These are phyloP conservation scores for Geopemphigus sp. DNA, from an alignment of 1,140 invertebrate species.

Conservation along the genomic window DNA sequence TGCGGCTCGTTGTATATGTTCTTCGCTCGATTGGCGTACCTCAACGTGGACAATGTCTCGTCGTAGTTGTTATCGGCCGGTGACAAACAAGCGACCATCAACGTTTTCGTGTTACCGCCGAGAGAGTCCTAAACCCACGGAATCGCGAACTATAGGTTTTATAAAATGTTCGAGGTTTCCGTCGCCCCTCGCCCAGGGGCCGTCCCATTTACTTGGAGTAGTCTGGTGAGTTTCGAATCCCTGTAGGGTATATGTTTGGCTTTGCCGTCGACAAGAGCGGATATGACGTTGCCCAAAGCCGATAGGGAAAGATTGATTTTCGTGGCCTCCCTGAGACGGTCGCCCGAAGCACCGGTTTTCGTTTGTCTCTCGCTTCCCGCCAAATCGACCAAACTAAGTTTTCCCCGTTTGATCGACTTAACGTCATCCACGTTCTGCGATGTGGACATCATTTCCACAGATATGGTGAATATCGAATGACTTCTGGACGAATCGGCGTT, in stretches of 20 bases:
- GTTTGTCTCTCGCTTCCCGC: conserved; percentile 84
- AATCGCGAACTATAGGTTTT: not conserved
- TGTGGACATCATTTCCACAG: conserved; percentile 73
- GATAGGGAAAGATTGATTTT: conserved; percentile 94
- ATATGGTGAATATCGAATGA: conserved; percentile 90
- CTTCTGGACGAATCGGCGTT: conserved; percentile 81
- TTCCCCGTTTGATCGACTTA: conserved; percentile 69
- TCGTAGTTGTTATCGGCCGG: conserved; percentile 87
- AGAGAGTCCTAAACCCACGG: conserved; percentile 72
- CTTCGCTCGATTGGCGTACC: conserved; percentile 87
- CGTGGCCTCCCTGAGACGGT: conserved; percentile 87
- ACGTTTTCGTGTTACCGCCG: conserved; percentile 89
- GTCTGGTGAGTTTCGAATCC: conserved; percentile 88
- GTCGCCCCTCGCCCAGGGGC: no score
- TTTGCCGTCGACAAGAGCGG: conserved; percentile 85
- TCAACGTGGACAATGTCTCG: conserved; percentile 83
- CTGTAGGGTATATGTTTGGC: conserved; percentile 89
- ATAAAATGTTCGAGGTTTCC: not conserved
- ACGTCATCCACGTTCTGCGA: conserved; percentile 57
- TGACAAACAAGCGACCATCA: conserved; percentile 92
- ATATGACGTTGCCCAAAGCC: conserved; percentile 92
- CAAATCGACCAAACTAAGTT: conserved; percentile 87
- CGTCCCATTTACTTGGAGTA: conserved; percentile 67
- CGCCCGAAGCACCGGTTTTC: conserved; percentile 82
- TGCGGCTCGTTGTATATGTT: conserved; percentile 91